Percentiles rank a stretch among this genome's conserved stretches.
Conservation (phyloP, 2,888 invertebrate species). For the Dasysyrphus tricinctus region DNA sequence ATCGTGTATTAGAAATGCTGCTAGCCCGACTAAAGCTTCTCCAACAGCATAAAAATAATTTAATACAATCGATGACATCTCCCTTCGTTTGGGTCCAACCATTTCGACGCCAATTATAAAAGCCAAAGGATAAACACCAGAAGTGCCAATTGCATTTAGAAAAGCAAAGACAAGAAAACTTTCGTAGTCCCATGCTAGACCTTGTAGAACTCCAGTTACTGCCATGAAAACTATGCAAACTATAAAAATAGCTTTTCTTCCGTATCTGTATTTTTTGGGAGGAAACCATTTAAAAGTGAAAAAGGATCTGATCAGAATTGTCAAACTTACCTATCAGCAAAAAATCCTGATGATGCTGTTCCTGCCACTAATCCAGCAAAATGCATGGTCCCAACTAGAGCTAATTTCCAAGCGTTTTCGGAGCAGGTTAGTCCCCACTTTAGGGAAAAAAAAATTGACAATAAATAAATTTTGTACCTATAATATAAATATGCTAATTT, state of each 20-base stretch:
- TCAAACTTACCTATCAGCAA: conserved; percentile 86
- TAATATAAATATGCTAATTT: too few relatives aligned
- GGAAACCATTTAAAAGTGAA: not conserved
- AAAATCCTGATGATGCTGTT: conserved; percentile 85
- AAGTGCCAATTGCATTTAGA: conserved; percentile 86
- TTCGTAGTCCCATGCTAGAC: conserved; percentile 84
- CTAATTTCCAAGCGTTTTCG: conserved; percentile 86
- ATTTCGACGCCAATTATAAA: conserved; percentile 87
- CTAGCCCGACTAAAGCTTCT: conserved; percentile 86
- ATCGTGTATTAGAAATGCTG: conserved; percentile 86
- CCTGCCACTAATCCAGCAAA: conserved; percentile 87
- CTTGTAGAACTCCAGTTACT: conserved; percentile 85
- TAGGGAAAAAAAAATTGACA: not conserved
- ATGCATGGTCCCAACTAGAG: conserved; percentile 86
- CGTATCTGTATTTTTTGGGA: conserved; percentile 83
- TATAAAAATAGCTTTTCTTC: conserved; percentile 86
- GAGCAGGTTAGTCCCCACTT: conserved; percentile 86
- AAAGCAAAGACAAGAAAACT: conserved; percentile 85
- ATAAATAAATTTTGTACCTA: too few relatives aligned
- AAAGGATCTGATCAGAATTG: not conserved
- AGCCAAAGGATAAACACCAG: conserved; percentile 86
- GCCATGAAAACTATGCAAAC: conserved; percentile 86
- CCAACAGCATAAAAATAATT: conserved; percentile 88
- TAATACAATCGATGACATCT: conserved; percentile 86
- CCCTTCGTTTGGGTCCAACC: conserved; percentile 86